phyloP scores from a whole-genome alignment of 2,888 invertebrate genomes.

The Zygothrica quintamaculata region DNA sequence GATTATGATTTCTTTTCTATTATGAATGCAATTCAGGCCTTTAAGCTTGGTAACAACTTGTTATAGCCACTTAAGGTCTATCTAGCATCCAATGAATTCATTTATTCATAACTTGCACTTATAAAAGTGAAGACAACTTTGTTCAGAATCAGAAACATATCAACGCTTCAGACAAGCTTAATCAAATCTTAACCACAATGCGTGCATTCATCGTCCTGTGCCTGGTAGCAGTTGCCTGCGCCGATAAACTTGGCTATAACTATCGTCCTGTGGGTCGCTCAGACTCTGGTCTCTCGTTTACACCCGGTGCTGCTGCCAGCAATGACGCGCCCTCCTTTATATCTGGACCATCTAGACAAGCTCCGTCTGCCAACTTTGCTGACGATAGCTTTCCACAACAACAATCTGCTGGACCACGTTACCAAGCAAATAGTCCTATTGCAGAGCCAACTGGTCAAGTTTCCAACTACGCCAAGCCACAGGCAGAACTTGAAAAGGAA shows the following conservation, averaged over 20 bases:
- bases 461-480: slow-evolving; percentile 46
- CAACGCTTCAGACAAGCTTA: slow-evolving; percentile 39
- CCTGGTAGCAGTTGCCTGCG: slow-evolving; percentile 55
- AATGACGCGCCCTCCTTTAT: slow-evolving; percentile 9
- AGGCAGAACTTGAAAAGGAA: slow-evolving; percentile 74
- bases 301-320: slow-evolving; percentile 41
- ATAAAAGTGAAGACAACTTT: slow-evolving; percentile 50
- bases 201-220: slow-evolving; percentile 67
- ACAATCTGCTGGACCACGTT: too few species aligned
- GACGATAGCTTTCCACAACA: slow-evolving; percentile 3
- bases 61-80: slow-evolving; percentile 6
- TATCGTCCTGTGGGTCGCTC: slow-evolving; percentile 68
- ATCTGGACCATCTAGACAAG: slow-evolving; percentile 4
- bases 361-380: not conserved
- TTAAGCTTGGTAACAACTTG: too few species aligned
- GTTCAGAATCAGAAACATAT: slow-evolving; percentile 51
- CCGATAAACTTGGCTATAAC: slow-evolving; percentile 64
- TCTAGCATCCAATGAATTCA: slow-evolving; percentile 11
- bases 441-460: slow-evolving; percentile 36
- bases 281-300: slow-evolving; percentile 53
- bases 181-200: slow-evolving; percentile 48
- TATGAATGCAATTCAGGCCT: slow-evolving; percentile 34
- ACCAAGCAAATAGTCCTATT: slow-evolving; percentile 10
- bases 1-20: slow-evolving; percentile 4
- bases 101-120: slow-evolving; percentile 43